These are phyloP conservation scores for Psix sp. DNA, from an alignment of 1,140 invertebrate genomes.

Conservation along the genomic window DNA sequence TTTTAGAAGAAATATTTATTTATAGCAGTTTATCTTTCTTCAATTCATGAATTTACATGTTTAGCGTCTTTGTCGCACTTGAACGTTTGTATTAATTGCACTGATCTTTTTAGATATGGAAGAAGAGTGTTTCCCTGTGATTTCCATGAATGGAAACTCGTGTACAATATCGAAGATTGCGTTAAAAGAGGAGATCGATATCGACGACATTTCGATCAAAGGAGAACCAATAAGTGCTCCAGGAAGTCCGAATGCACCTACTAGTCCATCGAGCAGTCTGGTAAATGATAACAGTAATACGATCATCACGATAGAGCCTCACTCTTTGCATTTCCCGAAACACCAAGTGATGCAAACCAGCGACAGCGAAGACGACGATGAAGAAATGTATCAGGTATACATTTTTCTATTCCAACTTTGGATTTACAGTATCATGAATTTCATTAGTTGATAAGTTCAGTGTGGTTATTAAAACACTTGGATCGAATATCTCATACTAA, in stretches of 20 bases:
- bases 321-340: constrained; percentile 63
- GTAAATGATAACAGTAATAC: constrained; percentile 63
- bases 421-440: neutral
- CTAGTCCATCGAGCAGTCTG: constrained; percentile 75
- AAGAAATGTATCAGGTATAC: constrained; percentile 63
- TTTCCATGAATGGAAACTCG: constrained; percentile 79
- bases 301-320: constrained; percentile 68
- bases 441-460: neutral
- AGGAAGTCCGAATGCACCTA: constrained; percentile 81
- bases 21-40: too few species aligned
- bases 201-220: constrained; percentile 78
- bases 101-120: constrained; percentile 83
- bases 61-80: too few species aligned
- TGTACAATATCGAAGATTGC: constrained; percentile 68
- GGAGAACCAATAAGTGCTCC: constrained; percentile 83
- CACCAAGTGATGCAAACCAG: constrained; percentile 61
- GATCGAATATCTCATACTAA: too few species aligned
- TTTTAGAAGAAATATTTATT: too few species aligned
- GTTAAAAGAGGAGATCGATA: constrained; percentile 54
- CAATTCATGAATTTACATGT: too few species aligned
- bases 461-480: too few species aligned
- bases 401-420: neutral
- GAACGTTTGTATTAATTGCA: neutral
- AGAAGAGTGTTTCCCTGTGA: constrained; percentile 87
- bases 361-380: constrained; percentile 73